phyloP scores from a whole-genome alignment of 2,888 invertebrate species.

The Agrenia bidenticulata region DNA sequence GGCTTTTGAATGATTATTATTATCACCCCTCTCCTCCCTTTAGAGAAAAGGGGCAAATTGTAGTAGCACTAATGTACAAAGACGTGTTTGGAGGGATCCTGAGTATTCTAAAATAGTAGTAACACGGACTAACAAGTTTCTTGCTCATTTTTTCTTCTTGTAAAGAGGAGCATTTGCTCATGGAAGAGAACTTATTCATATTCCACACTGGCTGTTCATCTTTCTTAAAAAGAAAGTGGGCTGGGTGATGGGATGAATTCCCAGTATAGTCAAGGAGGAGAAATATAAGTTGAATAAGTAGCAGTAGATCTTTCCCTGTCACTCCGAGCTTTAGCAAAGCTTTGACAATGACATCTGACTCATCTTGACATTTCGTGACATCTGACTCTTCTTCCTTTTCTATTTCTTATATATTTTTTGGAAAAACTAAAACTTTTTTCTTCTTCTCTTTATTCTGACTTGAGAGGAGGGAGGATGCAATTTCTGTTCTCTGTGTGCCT shows the following conservation, averaged over 20 bases:
- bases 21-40: no score
- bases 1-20: no score
- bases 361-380: constrained; percentile 17
- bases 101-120: no score
- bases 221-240: constrained; percentile 12
- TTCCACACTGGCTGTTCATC: constrained; percentile 12
- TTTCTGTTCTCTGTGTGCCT: constrained; percentile 1
- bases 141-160: no score
- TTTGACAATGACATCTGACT: constrained; percentile 25
- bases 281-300: background rate
- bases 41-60: no score
- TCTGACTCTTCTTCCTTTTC: constrained; percentile 20
- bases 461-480: background rate
- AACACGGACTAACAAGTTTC: no score
- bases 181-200: constrained; percentile 17
- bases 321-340: constrained; percentile 17
- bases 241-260: background rate
- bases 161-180: no score
- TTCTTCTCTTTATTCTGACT: constrained; percentile 3
- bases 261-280: background rate
- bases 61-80: no score
- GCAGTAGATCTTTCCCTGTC: constrained; percentile 24
- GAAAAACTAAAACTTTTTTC: constrained; percentile 20
- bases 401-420: constrained; percentile 5
- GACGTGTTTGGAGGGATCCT: no score